A percentile compares a stretch with the other conserved stretches of the same genome.
Conservation (phyloP, 2,888 invertebrate genomes). For the Temnothorax rugatulus region DNA sequence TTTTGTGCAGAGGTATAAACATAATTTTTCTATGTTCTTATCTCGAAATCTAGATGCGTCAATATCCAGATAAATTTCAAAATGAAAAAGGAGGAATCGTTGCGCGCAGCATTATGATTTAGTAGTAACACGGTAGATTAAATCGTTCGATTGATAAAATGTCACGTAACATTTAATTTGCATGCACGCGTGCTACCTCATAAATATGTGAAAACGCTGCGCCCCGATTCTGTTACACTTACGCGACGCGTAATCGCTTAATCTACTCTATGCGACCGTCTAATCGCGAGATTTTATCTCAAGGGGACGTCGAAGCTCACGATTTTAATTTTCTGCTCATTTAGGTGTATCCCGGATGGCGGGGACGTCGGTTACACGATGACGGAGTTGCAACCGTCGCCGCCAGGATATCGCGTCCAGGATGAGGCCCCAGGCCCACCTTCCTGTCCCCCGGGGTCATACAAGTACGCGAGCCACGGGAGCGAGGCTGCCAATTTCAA, state of each 20-base stretch:
- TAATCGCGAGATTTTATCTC: slow-evolving; percentile 44
- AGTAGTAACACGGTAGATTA: background rate
- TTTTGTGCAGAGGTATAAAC: background rate
- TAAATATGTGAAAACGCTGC: slow-evolving; percentile 27
- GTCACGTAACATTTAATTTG: slow-evolving; percentile 34
- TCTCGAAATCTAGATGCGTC: background rate
- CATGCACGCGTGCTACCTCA: slow-evolving; percentile 28
- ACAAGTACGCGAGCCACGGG: slow-evolving; percentile 81
- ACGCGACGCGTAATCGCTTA: background rate
- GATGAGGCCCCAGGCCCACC: slow-evolving; percentile 84
- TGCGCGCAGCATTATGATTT: background rate
- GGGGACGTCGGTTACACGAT: slow-evolving; percentile 85
- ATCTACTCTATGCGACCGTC: background rate
- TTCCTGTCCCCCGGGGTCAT: slow-evolving; percentile 80
- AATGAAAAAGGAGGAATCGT: background rate
- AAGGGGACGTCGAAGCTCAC: slow-evolving; percentile 20
- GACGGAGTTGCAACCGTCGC: slow-evolving; percentile 86
- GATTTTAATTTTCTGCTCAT: slow-evolving; percentile 50
- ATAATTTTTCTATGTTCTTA: background rate
- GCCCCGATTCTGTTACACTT: slow-evolving; percentile 35
- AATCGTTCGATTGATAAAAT: slow-evolving; percentile 31
- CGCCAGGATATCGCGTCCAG: slow-evolving; percentile 85
- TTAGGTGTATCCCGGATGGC: slow-evolving; percentile 85
- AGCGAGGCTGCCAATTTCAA: slow-evolving; percentile 82
- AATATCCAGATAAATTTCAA: background rate